Percentiles rank a stretch among this genome's conserved stretches.
These are phyloP conservation scores for Nesometra sesokonis DNA, from an alignment of 35 echinoderm and acorn worm genomes.

Conservation along the genomic window DNA sequence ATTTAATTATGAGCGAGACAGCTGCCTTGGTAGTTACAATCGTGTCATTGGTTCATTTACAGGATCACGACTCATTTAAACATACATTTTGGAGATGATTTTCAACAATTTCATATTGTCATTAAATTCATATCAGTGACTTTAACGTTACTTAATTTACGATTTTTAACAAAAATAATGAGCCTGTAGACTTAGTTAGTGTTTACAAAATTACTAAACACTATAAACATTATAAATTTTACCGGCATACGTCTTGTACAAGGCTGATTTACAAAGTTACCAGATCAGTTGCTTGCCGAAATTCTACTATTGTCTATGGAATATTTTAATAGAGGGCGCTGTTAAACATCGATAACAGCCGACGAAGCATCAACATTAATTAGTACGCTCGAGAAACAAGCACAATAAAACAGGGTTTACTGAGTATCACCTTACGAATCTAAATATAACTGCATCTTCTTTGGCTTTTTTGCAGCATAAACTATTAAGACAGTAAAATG, in stretches of 20 bases:
- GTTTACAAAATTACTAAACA: no score
- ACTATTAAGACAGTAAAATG: no score
- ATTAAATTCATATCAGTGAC: no score
- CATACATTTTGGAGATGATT: not conserved
- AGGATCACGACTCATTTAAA: not conserved
- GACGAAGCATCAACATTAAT: not conserved
- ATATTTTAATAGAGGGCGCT: not conserved
- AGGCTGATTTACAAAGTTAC: no score
- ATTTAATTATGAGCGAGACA: not conserved
- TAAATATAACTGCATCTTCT: not conserved
- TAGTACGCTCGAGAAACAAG: not conserved
- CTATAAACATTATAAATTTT: no score
- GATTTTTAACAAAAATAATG: no score
- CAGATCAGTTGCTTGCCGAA: no score
- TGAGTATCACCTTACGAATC: not conserved
- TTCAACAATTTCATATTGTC: not conserved
- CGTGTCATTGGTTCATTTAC: not conserved
- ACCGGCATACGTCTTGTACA: no score
- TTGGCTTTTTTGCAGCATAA: no score
- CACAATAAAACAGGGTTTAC: not conserved
- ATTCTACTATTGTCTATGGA: no score
- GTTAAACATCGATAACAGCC: not conserved
- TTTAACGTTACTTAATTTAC: no score
- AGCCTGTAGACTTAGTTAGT: no score
- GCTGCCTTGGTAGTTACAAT: not conserved